Evolutionary conservation across 2,888 invertebrate genomes (phyloP), one percentile per base, ranked within the genome.

Genomic region (Megastigmus dorsalis): DNA sequence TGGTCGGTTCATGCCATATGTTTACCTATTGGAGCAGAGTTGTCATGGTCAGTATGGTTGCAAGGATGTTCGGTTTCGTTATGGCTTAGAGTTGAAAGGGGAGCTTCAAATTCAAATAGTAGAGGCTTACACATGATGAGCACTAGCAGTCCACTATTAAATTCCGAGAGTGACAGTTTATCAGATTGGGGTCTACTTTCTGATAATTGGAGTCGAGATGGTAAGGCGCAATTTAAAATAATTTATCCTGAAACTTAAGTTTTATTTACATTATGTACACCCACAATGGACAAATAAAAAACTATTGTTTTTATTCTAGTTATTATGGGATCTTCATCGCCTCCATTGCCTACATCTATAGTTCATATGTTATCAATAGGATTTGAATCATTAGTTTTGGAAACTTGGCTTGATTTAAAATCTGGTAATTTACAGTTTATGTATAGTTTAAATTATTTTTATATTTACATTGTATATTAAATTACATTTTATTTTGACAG

Each of bases 361-460:
- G 86, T 91, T 77, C 93, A 93, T 82, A 87, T 92, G 63, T 82
- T 92, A 78, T 92, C 92, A 0, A 84, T 92, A 50, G 93, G 92
- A 0, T 91, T 91, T 82, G 92, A 92, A 81, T 90, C 91, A 67
- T 88, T 93, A 73, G 89, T 92, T 80, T 84, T 93, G 75, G 93
- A 93, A 84, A 86, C 90, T 74, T 93, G 92, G 92, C 86, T 91
- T 30, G 90, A 92, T 77, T 87, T 90, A 18, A 84, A 79, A 81
- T 86, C 88, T 78, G 89, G 89, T 89, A n/a, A 77, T 41, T 20
- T 41, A 23, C n/a, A n/a, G n/a, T n/a, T n/a, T n/a, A n/a, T n/a
- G n/a, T n/a, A n/a, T n/a, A n/a, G n/a, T n/a, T n/a, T 23, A 2
- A 55, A 36, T 28, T 55, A 36, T 48, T 33, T 15, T 45, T 57